These are phyloP conservation scores for Pollicipes pollicipes DNA, from an alignment of 1,140 invertebrate species.

Conservation along the genomic window DNA sequence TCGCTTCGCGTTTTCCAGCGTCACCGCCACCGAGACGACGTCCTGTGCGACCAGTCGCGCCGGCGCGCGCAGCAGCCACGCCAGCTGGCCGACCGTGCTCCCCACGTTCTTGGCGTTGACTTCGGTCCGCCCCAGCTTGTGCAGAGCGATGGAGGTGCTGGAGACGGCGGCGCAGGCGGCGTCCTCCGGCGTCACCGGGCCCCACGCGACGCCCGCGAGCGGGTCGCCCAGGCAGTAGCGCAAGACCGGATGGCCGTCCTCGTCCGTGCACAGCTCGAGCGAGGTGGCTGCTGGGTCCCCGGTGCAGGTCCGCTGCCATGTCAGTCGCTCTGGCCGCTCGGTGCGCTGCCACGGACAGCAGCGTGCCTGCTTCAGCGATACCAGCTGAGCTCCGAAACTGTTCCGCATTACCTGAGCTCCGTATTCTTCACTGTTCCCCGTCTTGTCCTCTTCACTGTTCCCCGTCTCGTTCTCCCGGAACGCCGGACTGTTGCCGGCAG, in stretches of 20 bases:
- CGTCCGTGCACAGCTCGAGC: not conserved
- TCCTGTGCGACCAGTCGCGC: not conserved
- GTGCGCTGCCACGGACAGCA: not conserved
- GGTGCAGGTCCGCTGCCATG: not conserved
- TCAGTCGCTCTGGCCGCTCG: not conserved
- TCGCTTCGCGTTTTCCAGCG: not conserved
- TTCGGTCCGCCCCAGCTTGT: not conserved
- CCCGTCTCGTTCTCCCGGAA: too few species aligned
- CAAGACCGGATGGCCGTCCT: not conserved
- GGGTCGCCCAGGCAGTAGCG: not conserved
- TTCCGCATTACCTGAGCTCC: too few species aligned
- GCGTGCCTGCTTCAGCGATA: not conserved
- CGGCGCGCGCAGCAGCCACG: not conserved
- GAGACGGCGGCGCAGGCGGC: not conserved
- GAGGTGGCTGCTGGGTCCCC: too few species aligned
- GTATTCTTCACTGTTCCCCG: too few species aligned
- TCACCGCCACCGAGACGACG: not conserved
- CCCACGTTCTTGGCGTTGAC: not conserved
- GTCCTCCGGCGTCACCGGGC: not conserved
- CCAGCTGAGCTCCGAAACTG: not conserved
- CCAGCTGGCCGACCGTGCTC: not conserved
- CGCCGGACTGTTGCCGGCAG: too few species aligned
- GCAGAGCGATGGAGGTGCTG: not conserved
- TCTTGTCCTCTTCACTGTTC: not conserved
- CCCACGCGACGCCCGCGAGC: not conserved